Evolutionary conservation across 2,113 vertebrate genomes (phyloP), one percentile per base, ranked within the genome.

Genomic region (Epinephelus cyanopodus): DNA sequence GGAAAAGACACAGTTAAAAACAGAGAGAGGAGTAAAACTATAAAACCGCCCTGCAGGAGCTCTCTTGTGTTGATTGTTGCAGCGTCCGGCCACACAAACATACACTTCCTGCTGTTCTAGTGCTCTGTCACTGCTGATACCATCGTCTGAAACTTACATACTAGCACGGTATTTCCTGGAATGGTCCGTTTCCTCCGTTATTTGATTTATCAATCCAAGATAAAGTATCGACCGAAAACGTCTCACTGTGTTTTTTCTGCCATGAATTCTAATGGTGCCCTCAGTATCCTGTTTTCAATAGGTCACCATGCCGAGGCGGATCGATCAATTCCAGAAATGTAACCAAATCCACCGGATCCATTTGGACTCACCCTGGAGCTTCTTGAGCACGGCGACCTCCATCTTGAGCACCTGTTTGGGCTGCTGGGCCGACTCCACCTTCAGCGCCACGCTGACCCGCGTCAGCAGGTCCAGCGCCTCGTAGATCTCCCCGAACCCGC

Each of bases 341-440:
- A 92, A 88, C 77, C 37, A 27, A 87, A 80, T 21, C 85, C 71
- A 21, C 7, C 1, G 82, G 52, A 47, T 56, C 86, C 87, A 81
- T 90, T 48, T 83, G 68, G 0, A 87, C 95, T 95, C 95, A 98
- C 98, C 98, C 96, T 99, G 98, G 47, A 99, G 94, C 93, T 99
- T 99, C 95, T 99, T 99, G 78, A 99, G 93, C 79, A 99, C 98
- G 27, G 98, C 98, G 70, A 99, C 98, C 94, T 99, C 98, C 98
- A 99, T 99, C 94, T 99, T 99, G 73, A 99, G 94, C 81, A 99
- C 98, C 94, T 99, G 98, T 90, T 99, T 99, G 82, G 98, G 98
- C 90, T 99, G 98, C 93, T 99, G 98, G 86, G 98, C 97, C 54
- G 98, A 99, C 94, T 99, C 98, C 84, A 98, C 98, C 92, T 99